Evolutionary conservation across 1,140 invertebrate species (phyloP).

Genomic region (Drosophila nikananu): DNA sequence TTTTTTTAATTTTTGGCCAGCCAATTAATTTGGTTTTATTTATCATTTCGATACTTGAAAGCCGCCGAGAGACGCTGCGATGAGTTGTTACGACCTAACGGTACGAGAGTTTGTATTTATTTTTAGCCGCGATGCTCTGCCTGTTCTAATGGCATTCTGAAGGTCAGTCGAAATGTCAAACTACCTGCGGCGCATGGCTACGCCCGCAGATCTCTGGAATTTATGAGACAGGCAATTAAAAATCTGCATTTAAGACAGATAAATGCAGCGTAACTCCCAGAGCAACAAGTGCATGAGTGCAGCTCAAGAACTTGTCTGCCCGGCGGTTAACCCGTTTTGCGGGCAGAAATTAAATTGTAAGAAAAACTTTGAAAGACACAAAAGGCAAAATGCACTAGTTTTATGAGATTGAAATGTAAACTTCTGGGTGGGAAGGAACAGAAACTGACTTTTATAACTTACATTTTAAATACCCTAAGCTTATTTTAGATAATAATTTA

Average conservation of each 20-base stretch:
- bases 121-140: conserved; percentile 41
- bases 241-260: conserved; percentile 39
- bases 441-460: background rate
- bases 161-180: conserved; percentile 73
- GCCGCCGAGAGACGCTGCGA: conserved; percentile 41
- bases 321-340: conserved; percentile 57
- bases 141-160: conserved; percentile 63
- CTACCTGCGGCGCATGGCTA: conserved; percentile 43
- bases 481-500: background rate
- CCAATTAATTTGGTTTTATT: conserved; percentile 63
- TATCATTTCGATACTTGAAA: conserved; percentile 51
- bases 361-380: conserved; percentile 43
- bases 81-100: conserved; percentile 35
- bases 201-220: conserved; percentile 46
- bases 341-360: conserved; percentile 59
- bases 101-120: conserved; percentile 23
- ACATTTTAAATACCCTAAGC: background rate
- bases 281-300: conserved; percentile 44
- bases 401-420: conserved; percentile 11
- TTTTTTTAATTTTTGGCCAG: conserved; percentile 2
- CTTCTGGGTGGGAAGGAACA: background rate
- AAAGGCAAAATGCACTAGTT: conserved; percentile 31
- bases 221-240: conserved; percentile 79
- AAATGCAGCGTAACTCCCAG: conserved; percentile 27
- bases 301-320: conserved; percentile 47